A percentile compares a stretch with the other conserved stretches of the same genome.
phyloP scores from a whole-genome alignment of 2,888 invertebrate species.

The Phengaris alcon region DNA sequence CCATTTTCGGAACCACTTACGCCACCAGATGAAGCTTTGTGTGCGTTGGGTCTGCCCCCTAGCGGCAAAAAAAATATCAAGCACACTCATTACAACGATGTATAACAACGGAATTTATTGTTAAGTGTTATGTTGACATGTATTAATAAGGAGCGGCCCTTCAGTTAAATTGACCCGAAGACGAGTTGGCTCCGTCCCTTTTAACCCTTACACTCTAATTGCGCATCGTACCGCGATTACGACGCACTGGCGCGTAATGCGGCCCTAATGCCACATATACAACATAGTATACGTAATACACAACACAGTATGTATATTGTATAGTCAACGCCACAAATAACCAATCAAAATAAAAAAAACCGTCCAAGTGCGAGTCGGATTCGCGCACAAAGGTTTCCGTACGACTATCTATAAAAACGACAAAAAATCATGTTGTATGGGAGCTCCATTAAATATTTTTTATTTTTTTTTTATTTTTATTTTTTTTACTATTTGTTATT shows the following conservation, averaged over 20 bases:
- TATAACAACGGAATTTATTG: neutral
- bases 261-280: constrained; percentile 22
- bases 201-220: constrained; percentile 47
- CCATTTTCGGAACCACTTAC: too few species aligned
- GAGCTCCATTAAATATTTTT: too few species aligned
- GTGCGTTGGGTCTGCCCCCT: too few species aligned
- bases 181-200: constrained; percentile 54
- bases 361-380: too few species aligned
- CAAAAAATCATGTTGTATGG: too few species aligned
- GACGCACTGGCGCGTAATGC: constrained; percentile 37
- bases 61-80: neutral
- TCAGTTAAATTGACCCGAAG: constrained; percentile 59
- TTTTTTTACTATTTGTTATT: too few species aligned
- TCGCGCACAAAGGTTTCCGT: too few species aligned
- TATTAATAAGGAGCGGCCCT: constrained; percentile 32
- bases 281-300: neutral
- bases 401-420: too few species aligned
- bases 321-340: neutral
- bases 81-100: neutral
- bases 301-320: neutral
- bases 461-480: too few species aligned
- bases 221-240: constrained; percentile 42
- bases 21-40: too few species aligned
- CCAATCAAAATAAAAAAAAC: too few species aligned
- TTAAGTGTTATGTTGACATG: neutral